A percentile compares a stretch with the other conserved stretches of the same genome.
Evolutionary conservation across 2,888 invertebrate species (phyloP).

Genomic region (Sipunculus nudus): DNA sequence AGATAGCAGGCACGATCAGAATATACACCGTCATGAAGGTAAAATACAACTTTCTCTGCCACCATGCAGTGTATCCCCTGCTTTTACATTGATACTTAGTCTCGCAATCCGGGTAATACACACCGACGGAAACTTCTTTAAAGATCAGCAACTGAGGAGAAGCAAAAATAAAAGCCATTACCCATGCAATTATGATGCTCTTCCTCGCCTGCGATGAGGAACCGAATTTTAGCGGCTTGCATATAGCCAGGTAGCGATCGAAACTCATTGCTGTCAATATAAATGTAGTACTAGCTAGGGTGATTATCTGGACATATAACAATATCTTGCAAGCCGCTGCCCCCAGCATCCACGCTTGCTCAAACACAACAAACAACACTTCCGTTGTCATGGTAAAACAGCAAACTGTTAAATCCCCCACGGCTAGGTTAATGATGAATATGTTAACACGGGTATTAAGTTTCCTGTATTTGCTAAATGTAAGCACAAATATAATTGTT

Average conservation of each 20-base stretch:
- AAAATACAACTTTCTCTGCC: slow-evolving; percentile 67
- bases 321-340: slow-evolving; percentile 64
- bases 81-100: slow-evolving; percentile 59
- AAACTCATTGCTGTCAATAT: slow-evolving; percentile 67
- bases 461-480: slow-evolving; percentile 60
- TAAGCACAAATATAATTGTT: slow-evolving; percentile 64
- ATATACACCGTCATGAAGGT: slow-evolving; percentile 67
- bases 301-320: slow-evolving; percentile 66
- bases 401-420: slow-evolving; percentile 67
- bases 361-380: slow-evolving; percentile 66
- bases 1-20: slow-evolving; percentile 64
- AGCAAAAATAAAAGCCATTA: slow-evolving; percentile 64
- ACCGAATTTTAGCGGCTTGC: slow-evolving; percentile 61
- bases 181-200: slow-evolving; percentile 65
- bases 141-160: slow-evolving; percentile 66
- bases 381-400: slow-evolving; percentile 67
- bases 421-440: slow-evolving; percentile 67
- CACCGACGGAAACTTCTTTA: slow-evolving; percentile 54
- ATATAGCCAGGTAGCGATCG: slow-evolving; percentile 67
- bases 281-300: slow-evolving; percentile 67
- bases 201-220: slow-evolving; percentile 58
- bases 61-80: slow-evolving; percentile 65
- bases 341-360: slow-evolving; percentile 66
- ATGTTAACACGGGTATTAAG: slow-evolving; percentile 67
- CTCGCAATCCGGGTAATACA: slow-evolving; percentile 58